Conservation (phyloP, 2,888 invertebrate genomes). For the Prenolepis imparis region DNA sequence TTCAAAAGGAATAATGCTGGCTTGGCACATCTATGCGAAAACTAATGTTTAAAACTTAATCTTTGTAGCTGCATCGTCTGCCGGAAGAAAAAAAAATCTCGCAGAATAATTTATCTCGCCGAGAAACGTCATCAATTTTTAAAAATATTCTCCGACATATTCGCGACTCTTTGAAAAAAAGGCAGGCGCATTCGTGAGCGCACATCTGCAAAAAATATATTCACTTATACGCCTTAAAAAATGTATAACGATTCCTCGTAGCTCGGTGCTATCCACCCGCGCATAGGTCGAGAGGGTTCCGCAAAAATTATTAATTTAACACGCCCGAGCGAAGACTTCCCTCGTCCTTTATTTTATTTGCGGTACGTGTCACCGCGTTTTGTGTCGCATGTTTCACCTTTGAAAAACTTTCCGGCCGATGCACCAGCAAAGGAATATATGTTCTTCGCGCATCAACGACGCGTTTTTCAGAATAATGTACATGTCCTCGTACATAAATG, state of each 20-base stretch:
- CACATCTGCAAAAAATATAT: constrained; percentile 20
- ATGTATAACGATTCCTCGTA: constrained; percentile 22
- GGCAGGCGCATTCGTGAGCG: constrained; percentile 2
- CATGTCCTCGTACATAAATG: not conserved
- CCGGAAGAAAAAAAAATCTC: not conserved
- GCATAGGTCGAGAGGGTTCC: not conserved
- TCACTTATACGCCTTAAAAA: constrained; percentile 22
- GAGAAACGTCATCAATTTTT: constrained; percentile 8
- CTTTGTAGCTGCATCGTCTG: no score
- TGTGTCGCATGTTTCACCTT: not conserved
- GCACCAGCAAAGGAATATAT: not conserved
- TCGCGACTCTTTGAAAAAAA: not conserved
- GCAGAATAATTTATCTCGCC: constrained; percentile 4
- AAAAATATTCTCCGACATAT: not conserved
- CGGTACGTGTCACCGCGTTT: constrained; percentile 19
- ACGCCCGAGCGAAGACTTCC: constrained; percentile 8
- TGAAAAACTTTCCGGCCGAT: constrained; percentile 5
- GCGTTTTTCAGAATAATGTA: constrained; percentile 5
- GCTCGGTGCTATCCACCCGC: constrained; percentile 7
- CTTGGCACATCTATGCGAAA: not conserved
- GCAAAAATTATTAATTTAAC: constrained; percentile 31
- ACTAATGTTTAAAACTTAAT: not conserved
- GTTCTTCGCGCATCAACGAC: constrained; percentile 23
- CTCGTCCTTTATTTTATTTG: constrained; percentile 38
- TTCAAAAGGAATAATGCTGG: not conserved